Evolutionary conservation across 2,797 vertebrate species (phyloP).

Genomic region (Benthosema pterotum): DNA sequence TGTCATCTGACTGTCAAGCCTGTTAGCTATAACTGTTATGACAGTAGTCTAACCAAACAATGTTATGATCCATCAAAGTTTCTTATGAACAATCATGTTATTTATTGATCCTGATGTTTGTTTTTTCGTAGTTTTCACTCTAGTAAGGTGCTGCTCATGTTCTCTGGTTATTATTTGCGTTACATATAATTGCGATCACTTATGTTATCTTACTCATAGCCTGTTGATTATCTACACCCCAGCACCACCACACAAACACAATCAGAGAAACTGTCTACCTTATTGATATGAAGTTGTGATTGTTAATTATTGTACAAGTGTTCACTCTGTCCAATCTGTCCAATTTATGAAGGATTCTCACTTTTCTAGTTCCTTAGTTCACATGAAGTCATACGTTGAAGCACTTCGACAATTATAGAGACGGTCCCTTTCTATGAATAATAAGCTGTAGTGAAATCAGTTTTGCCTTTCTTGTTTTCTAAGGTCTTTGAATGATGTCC

Average conservation of each 20-base stretch:
- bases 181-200: not conserved
- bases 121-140: constrained; percentile 5
- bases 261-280: constrained; percentile 1
- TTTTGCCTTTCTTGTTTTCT: constrained; percentile 30
- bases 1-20: constrained; percentile 19
- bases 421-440: constrained; percentile 65
- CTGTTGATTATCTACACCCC: too few relatives aligned
- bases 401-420: constrained; percentile 68
- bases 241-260: constrained; percentile 17
- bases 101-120: constrained; percentile 37
- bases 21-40: constrained; percentile 20
- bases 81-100: constrained; percentile 20
- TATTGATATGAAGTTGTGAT: constrained; percentile 16
- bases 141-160: not conserved
- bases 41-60: constrained; percentile 27
- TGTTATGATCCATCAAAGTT: constrained; percentile 8
- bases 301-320: not conserved
- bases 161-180: not conserved
- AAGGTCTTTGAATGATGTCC: constrained; percentile 18
- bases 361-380: constrained; percentile 25
- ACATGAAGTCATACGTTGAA: constrained; percentile 61
- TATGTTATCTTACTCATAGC: not conserved
- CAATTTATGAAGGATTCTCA: constrained; percentile 43
- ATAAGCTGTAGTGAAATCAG: constrained; percentile 70
- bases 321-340: constrained; percentile 27